Conservation (phyloP, 2,113 vertebrate species). For the Irena cyanogastra region DNA sequence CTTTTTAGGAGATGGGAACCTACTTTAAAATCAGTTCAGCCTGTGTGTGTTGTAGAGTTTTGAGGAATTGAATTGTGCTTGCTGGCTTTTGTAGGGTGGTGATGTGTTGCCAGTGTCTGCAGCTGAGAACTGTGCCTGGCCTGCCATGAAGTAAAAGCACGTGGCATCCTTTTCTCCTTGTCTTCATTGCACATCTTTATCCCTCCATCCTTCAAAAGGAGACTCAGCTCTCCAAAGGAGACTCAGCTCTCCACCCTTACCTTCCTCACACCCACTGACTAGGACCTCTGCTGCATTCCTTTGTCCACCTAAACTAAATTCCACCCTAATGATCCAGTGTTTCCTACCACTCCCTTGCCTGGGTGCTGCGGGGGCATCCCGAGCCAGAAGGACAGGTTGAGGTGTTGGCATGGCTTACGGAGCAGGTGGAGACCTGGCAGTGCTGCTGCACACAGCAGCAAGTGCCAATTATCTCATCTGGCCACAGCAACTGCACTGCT, state of each 20-base stretch:
- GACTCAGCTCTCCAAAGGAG: background rate
- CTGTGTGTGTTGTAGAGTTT: background rate
- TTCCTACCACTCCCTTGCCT: constrained; percentile 51
- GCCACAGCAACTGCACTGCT: background rate
- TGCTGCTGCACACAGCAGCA: background rate
- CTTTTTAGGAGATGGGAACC: background rate
- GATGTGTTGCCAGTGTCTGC: background rate
- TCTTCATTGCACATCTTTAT: background rate
- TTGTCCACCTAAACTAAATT: constrained; percentile 46
- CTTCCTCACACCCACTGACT: background rate
- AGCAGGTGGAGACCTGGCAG: constrained; percentile 30
- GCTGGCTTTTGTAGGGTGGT: background rate
- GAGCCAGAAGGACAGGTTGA: constrained; percentile 45
- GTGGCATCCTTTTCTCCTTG: background rate
- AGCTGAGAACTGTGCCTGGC: background rate
- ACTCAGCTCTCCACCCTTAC: background rate
- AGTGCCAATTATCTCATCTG: constrained; percentile 4
- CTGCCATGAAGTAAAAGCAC: background rate
- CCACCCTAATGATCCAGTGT: background rate
- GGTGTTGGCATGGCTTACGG: background rate
- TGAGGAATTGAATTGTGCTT: background rate
- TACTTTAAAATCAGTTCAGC: background rate
- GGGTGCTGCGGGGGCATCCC: background rate
- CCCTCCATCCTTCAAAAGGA: background rate
- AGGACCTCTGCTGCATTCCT: constrained; percentile 25